A percentile compares a stretch with the other conserved stretches of the same genome.
phyloP scores from a whole-genome alignment of 2,113 vertebrate genomes.

The Ammospiza nelsoni region DNA sequence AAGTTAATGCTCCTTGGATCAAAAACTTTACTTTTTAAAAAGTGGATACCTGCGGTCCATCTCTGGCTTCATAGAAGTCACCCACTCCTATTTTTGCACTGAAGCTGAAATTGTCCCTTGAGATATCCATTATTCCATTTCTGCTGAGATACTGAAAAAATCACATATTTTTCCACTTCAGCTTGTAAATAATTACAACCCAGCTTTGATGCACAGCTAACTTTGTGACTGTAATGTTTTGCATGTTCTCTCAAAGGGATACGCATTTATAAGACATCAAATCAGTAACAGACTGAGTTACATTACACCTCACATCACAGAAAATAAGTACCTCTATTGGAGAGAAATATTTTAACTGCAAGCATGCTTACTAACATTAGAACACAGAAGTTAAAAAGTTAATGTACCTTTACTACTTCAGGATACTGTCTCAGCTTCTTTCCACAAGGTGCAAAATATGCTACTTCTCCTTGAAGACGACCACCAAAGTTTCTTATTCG shows the following conservation, averaged over 20 bases:
- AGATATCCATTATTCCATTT: conserved; percentile 95
- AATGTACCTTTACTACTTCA: conserved; percentile 91
- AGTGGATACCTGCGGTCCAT: conserved; percentile 91
- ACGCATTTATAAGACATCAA: conserved; percentile 57
- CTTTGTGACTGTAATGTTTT: conserved; percentile 67
- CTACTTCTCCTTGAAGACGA: conserved; percentile 90
- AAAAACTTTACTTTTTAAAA: conserved; percentile 83
- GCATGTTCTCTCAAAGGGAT: conserved; percentile 63
- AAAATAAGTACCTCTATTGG: conserved; percentile 55
- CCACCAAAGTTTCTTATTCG: conserved; percentile 86
- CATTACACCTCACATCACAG: conserved; percentile 49
- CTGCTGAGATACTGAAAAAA: conserved; percentile 95
- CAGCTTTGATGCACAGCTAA: conserved; percentile 76
- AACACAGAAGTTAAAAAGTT: neutral
- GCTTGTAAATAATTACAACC: conserved; percentile 81
- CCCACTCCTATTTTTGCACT: conserved; percentile 97
- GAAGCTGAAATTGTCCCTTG: conserved; percentile 98
- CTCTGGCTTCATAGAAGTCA: conserved; percentile 98
- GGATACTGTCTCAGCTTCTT: conserved; percentile 95
- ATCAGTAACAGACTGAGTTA: conserved; percentile 48
- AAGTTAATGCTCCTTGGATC: conserved; percentile 73
- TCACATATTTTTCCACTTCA: conserved; percentile 87
- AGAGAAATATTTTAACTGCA: conserved; percentile 31
- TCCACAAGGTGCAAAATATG: conserved; percentile 94
- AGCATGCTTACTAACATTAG: conserved; percentile 41